Evolutionary conservation across 2,113 vertebrate genomes (phyloP).

Genomic region (Lutjanus erythropterus): DNA sequence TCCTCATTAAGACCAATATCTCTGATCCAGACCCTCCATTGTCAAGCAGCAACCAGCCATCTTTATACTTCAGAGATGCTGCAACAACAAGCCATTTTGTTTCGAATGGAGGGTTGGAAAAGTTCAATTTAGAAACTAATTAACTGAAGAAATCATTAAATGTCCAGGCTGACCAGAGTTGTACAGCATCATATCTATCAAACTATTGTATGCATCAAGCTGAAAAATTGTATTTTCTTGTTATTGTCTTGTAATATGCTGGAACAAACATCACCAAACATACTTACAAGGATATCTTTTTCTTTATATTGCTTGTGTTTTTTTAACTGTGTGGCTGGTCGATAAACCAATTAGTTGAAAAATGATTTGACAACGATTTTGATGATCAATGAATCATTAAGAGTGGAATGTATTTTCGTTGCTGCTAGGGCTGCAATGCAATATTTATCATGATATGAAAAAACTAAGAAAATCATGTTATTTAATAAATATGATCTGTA

Average conservation of each 20-base stretch:
- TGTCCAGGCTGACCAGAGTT: not conserved
- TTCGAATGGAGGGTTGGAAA: not conserved
- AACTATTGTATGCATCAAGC: not conserved
- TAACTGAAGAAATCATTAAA: not conserved
- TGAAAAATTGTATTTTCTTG: not conserved
- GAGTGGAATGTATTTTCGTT: not conserved
- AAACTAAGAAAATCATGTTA: too few species aligned
- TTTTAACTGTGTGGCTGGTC: not conserved
- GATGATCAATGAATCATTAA: not conserved
- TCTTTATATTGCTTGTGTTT: not conserved
- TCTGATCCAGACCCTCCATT: constrained; percentile 50
- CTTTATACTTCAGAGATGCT: constrained; percentile 3
- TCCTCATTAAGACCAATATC: constrained; percentile 76
- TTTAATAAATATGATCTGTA: too few species aligned
- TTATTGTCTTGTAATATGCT: not conserved
- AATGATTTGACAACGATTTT: not conserved
- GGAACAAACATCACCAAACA: not conserved
- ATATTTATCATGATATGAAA: too few species aligned
- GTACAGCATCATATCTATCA: not conserved
- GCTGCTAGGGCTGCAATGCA: too few species aligned
- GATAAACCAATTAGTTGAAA: not conserved
- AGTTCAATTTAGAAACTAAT: not conserved
- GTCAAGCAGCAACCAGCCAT: constrained; percentile 43
- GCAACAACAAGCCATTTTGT: constrained; percentile 6
- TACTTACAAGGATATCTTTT: not conserved